A percentile compares a stretch with the other conserved stretches of the same genome.
phyloP scores from a whole-genome alignment of 2,113 vertebrate species.

The Climacteris rufus region DNA sequence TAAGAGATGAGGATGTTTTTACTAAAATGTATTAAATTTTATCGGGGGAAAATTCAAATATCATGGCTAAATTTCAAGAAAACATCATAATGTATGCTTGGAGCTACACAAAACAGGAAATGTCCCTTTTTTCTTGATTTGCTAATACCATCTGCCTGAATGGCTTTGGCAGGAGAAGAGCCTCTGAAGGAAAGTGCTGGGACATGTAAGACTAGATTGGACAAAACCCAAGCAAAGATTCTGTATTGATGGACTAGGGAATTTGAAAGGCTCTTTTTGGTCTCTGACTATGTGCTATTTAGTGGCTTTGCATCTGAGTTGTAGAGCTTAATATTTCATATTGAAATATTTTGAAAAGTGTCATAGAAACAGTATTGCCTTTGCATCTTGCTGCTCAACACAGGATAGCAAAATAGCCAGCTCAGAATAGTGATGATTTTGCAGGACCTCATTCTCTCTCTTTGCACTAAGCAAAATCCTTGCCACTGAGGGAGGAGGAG shows the following conservation, averaged over 20 bases:
- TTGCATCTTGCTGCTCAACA: background rate
- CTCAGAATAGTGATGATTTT: background rate
- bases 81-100: background rate
- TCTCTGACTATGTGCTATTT: background rate
- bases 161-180: background rate
- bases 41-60: background rate
- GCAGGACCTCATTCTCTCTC: background rate
- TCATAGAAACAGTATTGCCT: background rate
- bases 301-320: background rate
- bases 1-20: background rate
- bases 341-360: constrained; percentile 5
- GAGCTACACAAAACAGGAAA: background rate
- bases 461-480: background rate
- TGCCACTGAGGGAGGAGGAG: background rate
- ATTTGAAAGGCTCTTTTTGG: background rate
- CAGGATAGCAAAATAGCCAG: background rate
- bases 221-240: constrained; percentile 26
- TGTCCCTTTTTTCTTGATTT: background rate
- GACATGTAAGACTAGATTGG: background rate
- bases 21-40: background rate
- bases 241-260: background rate
- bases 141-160: constrained; percentile 3
- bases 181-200: background rate
- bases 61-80: background rate
- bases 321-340: constrained; percentile 13